Conservation (phyloP, 1,140 invertebrate genomes). For the Micrasema minimum region DNA sequence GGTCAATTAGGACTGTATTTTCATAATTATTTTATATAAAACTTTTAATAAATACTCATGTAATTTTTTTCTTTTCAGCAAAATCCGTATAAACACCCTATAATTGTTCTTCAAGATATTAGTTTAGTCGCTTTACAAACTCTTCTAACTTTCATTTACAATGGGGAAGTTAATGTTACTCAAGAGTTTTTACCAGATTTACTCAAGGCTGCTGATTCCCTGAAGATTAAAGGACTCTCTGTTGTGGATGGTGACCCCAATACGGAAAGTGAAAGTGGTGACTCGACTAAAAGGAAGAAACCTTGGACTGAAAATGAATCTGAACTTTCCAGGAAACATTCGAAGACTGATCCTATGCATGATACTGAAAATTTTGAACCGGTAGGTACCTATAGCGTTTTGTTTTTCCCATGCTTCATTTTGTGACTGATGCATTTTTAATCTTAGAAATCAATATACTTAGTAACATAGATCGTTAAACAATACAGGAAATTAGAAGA, state of each 20-base stretch:
- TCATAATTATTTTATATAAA: no score
- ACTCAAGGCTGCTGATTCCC: constrained; percentile 71
- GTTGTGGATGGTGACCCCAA: constrained; percentile 19
- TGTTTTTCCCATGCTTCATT: no score
- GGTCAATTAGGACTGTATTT: no score
- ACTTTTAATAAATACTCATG: no score
- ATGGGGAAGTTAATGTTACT: constrained; percentile 75
- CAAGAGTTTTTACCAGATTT: constrained; percentile 72
- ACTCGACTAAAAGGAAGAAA: neutral
- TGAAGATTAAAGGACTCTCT: constrained; percentile 73
- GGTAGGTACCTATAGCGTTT: no score
- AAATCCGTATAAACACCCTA: constrained; percentile 75
- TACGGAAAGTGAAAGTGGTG: neutral
- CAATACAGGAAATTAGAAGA: no score
- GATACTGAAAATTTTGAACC: no score
- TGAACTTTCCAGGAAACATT: neutral
- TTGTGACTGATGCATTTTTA: no score
- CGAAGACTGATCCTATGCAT: neutral
- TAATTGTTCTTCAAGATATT: constrained; percentile 75
- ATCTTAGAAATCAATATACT: no score
- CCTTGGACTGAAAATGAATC: constrained; percentile 9
- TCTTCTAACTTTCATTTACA: constrained; percentile 74
- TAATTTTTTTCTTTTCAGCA: constrained; percentile 66
- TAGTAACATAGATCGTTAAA: no score
- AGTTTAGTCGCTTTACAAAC: constrained; percentile 70